These are phyloP conservation scores for Syrista parreyssii DNA, from an alignment of 2,888 invertebrate species.

Conservation along the genomic window DNA sequence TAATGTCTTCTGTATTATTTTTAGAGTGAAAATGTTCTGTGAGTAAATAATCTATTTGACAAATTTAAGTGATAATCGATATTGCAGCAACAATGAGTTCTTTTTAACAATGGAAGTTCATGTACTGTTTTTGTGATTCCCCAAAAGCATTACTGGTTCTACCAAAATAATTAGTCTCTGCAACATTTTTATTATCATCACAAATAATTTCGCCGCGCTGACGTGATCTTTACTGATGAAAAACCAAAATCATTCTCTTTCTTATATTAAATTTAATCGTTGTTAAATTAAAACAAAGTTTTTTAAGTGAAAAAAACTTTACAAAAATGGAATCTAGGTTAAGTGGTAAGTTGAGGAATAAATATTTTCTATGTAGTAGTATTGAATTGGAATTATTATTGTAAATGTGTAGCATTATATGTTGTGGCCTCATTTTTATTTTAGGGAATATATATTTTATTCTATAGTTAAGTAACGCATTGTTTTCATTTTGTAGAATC, in stretches of 20 bases:
- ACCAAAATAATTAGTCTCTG: background rate
- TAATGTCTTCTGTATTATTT: background rate
- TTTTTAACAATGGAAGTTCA: background rate
- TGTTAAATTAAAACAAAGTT: background rate
- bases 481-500: background rate
- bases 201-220: background rate
- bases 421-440: background rate
- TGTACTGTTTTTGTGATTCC: background rate
- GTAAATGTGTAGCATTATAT: background rate
- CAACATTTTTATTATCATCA: background rate
- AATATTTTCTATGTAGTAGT: background rate
- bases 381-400: background rate
- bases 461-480: background rate
- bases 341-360: constrained; percentile 1
- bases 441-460: background rate
- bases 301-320: background rate
- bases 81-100: background rate
- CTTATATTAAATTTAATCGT: background rate
- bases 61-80: background rate
- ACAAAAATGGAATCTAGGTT: constrained; percentile 3
- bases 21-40: background rate
- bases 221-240: background rate
- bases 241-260: background rate
- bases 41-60: background rate
- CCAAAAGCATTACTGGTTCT: background rate